Conservation (phyloP, 2,113 vertebrate genomes). For the Megaleporinus macrocephalus region DNA sequence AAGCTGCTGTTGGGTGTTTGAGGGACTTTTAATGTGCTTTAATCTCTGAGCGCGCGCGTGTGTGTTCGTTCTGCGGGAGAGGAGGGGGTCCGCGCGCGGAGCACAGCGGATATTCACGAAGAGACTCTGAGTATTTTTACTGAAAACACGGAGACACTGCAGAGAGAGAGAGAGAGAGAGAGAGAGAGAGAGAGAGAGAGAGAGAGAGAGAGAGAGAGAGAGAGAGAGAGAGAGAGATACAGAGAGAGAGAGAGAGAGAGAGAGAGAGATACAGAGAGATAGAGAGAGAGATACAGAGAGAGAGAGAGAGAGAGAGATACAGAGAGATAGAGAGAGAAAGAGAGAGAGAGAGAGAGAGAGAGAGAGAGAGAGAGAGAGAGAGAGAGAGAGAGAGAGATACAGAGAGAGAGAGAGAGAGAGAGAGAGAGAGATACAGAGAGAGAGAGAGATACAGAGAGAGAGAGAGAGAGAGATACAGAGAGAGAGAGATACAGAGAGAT, state of each 20-base stretch:
- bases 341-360: too few species aligned
- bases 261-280: too few species aligned
- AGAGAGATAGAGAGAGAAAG: too few species aligned
- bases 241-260: background rate
- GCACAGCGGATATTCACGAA: constrained; percentile 66
- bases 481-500: too few species aligned
- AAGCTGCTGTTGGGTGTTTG: too few species aligned
- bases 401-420: background rate
- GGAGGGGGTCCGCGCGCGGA: constrained; percentile 60
- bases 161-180: background rate
- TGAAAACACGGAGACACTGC: constrained; percentile 49
- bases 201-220: too few species aligned
- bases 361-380: too few species aligned
- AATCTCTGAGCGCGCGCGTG: constrained; percentile 50
- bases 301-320: too few species aligned
- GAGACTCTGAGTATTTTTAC: constrained; percentile 58
- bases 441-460: too few species aligned
- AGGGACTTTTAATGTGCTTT: too few species aligned
- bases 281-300: constrained; percentile 12
- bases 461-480: constrained; percentile 13
- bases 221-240: background rate
- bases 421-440: constrained; percentile 12
- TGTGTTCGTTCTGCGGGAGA: constrained; percentile 60
- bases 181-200: too few species aligned
- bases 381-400: too few species aligned